Evolutionary conservation across 1,140 invertebrate genomes (phyloP).

Genomic region (Scaptodrosophila lebanonensis): DNA sequence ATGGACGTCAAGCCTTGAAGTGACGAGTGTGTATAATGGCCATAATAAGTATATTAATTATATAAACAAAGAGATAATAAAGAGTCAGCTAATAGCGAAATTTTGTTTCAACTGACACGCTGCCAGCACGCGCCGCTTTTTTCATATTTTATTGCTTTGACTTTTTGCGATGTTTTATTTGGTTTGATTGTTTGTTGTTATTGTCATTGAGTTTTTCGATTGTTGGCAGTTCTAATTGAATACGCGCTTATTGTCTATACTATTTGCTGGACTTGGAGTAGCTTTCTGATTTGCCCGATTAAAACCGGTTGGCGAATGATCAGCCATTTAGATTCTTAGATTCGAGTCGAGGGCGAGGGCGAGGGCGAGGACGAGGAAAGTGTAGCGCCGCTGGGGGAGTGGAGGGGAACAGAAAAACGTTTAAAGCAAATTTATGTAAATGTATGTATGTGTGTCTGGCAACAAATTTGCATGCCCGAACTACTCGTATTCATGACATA

Average conservation of each 20-base stretch:
- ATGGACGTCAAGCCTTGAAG: too few species aligned
- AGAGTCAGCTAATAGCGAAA: conserved; percentile 52
- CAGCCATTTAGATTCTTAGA: too few species aligned
- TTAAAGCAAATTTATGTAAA: conserved; percentile 38
- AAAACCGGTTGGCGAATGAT: conserved; percentile 24
- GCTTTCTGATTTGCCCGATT: too few species aligned
- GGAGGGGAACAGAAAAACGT: neutral
- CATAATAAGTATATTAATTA: too few species aligned
- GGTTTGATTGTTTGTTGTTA: conserved; percentile 12
- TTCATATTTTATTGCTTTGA: conserved; percentile 16
- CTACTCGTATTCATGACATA: conserved; percentile 16
- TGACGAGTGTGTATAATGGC: too few species aligned
- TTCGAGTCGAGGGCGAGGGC: too few species aligned
- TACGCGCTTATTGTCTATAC: conserved; percentile 16
- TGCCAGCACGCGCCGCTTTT: conserved; percentile 59
- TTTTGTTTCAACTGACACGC: conserved; percentile 63
- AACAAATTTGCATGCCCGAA: conserved; percentile 46
- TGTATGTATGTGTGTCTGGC: conserved; percentile 13
- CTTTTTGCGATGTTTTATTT: conserved; percentile 24
- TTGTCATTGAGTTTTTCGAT: conserved; percentile 21
- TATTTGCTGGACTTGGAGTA: neutral
- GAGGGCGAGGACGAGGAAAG: too few species aligned
- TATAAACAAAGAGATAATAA: conserved; percentile 11
- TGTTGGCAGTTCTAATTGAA: conserved; percentile 57
- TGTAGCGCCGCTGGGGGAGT: too few species aligned